phyloP scores from a whole-genome alignment of 2,888 invertebrate genomes.

The Brachypterus glaber region DNA sequence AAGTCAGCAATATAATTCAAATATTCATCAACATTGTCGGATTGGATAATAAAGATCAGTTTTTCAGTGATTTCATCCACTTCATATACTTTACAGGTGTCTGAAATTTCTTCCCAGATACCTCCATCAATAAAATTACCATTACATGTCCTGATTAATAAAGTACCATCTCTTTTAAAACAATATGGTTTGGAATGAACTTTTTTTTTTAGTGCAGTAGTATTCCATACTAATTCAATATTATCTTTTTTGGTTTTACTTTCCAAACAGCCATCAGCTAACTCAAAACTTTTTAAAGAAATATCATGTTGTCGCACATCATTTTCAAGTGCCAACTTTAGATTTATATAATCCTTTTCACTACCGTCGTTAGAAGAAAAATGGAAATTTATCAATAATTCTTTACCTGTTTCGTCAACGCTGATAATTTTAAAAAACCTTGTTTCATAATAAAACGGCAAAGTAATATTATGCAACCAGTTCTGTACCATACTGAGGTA shows the following conservation, averaged over 20 bases:
- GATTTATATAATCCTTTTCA: too few species aligned
- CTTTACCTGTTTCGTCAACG: slow-evolving; percentile 18
- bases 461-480: too few species aligned
- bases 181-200: slow-evolving; percentile 32
- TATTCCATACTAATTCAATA: slow-evolving; percentile 1
- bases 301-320: too few species aligned
- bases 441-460: slow-evolving; percentile 17
- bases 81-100: too few species aligned
- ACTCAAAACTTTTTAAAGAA: too few species aligned
- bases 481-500: too few species aligned
- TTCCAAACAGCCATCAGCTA: slow-evolving; percentile 19
- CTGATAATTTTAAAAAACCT: slow-evolving; percentile 24
- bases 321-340: too few species aligned
- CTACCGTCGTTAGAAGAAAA: slow-evolving; percentile 10
- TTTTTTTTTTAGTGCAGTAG: background rate
- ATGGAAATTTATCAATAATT: slow-evolving; percentile 24
- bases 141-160: slow-evolving; percentile 45
- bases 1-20: background rate
- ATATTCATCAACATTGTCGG: slow-evolving; percentile 7
- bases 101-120: slow-evolving; percentile 42
- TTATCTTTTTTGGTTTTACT: background rate
- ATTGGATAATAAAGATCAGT: slow-evolving; percentile 4
- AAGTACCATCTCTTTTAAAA: slow-evolving; percentile 46
- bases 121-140: slow-evolving; percentile 50
- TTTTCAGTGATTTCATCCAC: too few species aligned